These are phyloP conservation scores for Stichopus horrens DNA, from an alignment of 53 echinoderm and acorn worm species.

Conservation along the genomic window DNA sequence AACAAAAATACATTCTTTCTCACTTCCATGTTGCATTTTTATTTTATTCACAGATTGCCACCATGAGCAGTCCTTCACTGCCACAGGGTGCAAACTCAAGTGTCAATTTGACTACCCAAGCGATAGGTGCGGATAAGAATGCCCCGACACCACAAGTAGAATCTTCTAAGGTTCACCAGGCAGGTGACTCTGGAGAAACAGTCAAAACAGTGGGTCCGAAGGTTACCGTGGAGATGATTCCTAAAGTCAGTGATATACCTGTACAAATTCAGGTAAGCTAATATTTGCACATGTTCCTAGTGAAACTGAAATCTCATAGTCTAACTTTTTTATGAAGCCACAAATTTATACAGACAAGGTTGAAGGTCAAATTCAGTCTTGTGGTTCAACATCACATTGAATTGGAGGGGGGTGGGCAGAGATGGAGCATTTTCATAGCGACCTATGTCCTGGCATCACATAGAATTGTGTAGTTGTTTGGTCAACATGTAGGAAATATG, in stretches of 20 bases:
- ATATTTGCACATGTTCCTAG: too few species aligned
- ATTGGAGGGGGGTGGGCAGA: too few species aligned
- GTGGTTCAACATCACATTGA: too few species aligned
- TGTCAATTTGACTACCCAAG: not conserved
- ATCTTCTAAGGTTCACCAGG: not conserved
- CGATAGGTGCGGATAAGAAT: slow-evolving; percentile 2
- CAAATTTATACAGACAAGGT: too few species aligned
- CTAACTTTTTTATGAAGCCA: too few species aligned
- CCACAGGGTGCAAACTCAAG: slow-evolving; percentile 19
- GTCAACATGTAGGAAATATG: too few species aligned
- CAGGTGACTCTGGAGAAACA: slow-evolving; percentile 2
- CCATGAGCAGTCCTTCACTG: slow-evolving; percentile 37
- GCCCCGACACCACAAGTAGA: not conserved
- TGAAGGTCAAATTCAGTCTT: too few species aligned
- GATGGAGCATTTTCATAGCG: too few species aligned
- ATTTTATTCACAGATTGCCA: not conserved
- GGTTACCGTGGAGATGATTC: slow-evolving; percentile 8
- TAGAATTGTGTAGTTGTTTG: too few species aligned
- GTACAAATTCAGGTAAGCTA: not conserved
- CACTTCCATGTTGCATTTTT: not conserved
- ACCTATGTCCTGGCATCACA: too few species aligned
- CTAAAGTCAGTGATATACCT: not conserved
- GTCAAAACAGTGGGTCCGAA: not conserved
- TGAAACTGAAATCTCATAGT: too few species aligned
- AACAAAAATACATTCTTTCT: too few species aligned